Evolutionary conservation across 2,113 vertebrate species (phyloP).

Genomic region (cattle (Bos taurus)): ARS-UCD2.0 NC_037329.1:87788001-87788500

Average conservation of each 20-base stretch:
- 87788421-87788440: background rate
- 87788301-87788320: background rate
- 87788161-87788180: background rate
- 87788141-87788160: background rate
- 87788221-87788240: background rate
- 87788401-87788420: background rate
- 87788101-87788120: background rate
- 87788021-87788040: background rate
- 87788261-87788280: background rate
- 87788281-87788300: background rate
- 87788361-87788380: background rate
- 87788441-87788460: background rate
- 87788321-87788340: background rate
- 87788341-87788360: background rate
- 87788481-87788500: background rate
- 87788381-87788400: background rate
- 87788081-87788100: background rate
- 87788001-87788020: background rate
- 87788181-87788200: background rate
- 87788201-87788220: background rate
- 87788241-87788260: background rate
- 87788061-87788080: background rate
- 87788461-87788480: background rate
- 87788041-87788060: background rate
- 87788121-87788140: background rate